Base-by-base conservation (phyloP, 2,888 invertebrate genomes). In the Caenorhabditis afra region DNA sequence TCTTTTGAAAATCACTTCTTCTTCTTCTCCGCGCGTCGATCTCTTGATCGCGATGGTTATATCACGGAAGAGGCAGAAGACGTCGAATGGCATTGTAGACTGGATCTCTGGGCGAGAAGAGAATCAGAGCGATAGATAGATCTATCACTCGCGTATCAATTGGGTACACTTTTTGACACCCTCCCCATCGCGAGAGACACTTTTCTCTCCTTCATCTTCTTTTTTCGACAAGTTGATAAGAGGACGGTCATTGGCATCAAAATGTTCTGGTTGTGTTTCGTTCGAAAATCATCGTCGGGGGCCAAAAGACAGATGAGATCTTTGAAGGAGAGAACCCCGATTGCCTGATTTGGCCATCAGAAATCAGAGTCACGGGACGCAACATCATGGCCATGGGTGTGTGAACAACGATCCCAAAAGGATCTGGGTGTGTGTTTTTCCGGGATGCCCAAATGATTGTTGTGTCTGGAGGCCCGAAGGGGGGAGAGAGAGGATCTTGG, bases 161-260 rank as follows among this genome's bases (percentile, higher is more conserved):
- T 7, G 29, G 29, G 29, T 29, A 29, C 29, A 29, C 29, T 29
- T 29, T 29, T 29, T 29, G 29, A 29, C 29, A 29, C 29, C 29
- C 29, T 7, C 29, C 29, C 7, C 29, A 29, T n/a, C n/a, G n/a
- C n/a, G n/a, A 29, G 29, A 29, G 29, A 22, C 41, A 41, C 41
- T 41, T 41, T 11, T 14, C n/a, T 41, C 41, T 41, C 11, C 41
- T 14, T 14, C 41, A 8, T 14, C 14, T 8, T 41, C 14, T 41
- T 41, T 3, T 41, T 11, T 41, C 11, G 41, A 41, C 29, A 29
- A 29, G n/a, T 29, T 44, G 29, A 23, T 18, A 22, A 45, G 41
- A 65, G 12, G 41, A 52, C 20, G 66, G 47, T 49, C 67, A 58
- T 47, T 67, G 58, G 44, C 16, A 67, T 58, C 67, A 58, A 67